Conservation (phyloP, 2,113 vertebrate genomes). For the Percopsis transmontana region DNA sequence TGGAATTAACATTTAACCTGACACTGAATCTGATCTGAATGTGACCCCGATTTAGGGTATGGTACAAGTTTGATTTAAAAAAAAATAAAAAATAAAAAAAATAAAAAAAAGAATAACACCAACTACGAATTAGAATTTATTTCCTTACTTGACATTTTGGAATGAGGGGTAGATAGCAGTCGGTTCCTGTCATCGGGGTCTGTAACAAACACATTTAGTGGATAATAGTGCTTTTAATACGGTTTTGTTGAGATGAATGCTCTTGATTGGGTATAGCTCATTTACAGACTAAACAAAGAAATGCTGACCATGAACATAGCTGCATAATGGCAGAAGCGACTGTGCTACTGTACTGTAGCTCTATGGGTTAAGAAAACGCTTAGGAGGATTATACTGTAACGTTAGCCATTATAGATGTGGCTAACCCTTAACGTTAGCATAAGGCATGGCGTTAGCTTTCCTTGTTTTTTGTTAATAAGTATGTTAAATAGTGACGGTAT, state of each 20-base stretch:
- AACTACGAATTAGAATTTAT: too few species aligned
- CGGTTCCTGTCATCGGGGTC: constrained; percentile 49
- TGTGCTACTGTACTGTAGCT: constrained; percentile 19
- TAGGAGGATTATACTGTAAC: too few species aligned
- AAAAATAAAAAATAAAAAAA: too few species aligned
- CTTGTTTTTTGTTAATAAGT: not conserved
- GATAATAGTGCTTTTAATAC: not conserved
- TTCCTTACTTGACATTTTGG: constrained; percentile 59
- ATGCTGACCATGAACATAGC: constrained; percentile 7
- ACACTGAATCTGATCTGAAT: too few species aligned
- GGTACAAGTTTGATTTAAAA: too few species aligned
- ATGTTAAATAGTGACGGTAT: not conserved
- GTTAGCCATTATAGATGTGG: too few species aligned
- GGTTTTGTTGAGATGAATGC: not conserved
- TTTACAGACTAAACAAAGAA: constrained; percentile 39
- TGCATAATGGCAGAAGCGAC: constrained; percentile 8
- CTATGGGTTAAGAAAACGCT: not conserved
- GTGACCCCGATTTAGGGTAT: too few species aligned
- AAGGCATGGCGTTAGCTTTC: not conserved
- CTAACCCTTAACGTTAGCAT: not conserved
- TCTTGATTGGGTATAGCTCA: not conserved
- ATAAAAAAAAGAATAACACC: too few species aligned
- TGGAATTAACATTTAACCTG: too few species aligned
- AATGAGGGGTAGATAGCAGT: constrained; percentile 45
- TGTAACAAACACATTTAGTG: constrained; percentile 53